These are phyloP conservation scores for Pampus argenteus DNA, from an alignment of 2,797 vertebrate genomes.

Conservation along the genomic window DNA sequence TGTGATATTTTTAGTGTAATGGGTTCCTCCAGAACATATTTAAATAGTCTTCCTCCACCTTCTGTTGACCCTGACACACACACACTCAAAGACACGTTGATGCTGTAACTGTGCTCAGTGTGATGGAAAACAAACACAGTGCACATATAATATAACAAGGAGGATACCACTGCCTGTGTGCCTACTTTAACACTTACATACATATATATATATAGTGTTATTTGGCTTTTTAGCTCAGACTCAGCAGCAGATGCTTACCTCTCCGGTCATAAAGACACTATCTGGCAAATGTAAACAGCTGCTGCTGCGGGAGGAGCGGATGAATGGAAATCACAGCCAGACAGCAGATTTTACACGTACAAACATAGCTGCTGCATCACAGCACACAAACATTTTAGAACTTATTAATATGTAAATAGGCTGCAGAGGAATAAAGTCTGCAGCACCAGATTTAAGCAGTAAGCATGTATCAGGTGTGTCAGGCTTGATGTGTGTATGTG, in stretches of 20 bases:
- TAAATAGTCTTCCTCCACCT: slow-evolving; percentile 51
- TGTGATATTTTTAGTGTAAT: slow-evolving; percentile 69
- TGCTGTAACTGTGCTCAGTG: slow-evolving; percentile 30
- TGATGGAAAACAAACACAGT: slow-evolving; percentile 47
- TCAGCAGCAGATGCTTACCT: background rate
- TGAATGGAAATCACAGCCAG: slow-evolving; percentile 5
- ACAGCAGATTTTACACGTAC: slow-evolving; percentile 23
- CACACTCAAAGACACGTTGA: slow-evolving; percentile 55
- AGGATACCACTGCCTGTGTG: slow-evolving; percentile 5
- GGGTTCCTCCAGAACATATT: slow-evolving; percentile 49
- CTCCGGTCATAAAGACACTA: background rate
- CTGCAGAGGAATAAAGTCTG: background rate
- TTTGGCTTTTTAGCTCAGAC: background rate
- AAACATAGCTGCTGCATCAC: slow-evolving; percentile 9
- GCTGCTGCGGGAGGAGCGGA: background rate
- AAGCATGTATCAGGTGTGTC: background rate
- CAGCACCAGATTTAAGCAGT: background rate
- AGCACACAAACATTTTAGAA: background rate
- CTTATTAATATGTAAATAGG: background rate
- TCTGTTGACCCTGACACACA: slow-evolving; percentile 59
- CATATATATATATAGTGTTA: too few species aligned
- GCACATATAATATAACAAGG: slow-evolving; percentile 9
- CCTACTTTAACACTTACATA: background rate
- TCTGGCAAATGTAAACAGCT: background rate
- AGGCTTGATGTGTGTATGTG: background rate